A percentile compares a stretch with the other conserved stretches of the same genome.
These are phyloP conservation scores for Cheilosia urbana DNA, from an alignment of 2,888 invertebrate genomes.

Conservation along the genomic window DNA sequence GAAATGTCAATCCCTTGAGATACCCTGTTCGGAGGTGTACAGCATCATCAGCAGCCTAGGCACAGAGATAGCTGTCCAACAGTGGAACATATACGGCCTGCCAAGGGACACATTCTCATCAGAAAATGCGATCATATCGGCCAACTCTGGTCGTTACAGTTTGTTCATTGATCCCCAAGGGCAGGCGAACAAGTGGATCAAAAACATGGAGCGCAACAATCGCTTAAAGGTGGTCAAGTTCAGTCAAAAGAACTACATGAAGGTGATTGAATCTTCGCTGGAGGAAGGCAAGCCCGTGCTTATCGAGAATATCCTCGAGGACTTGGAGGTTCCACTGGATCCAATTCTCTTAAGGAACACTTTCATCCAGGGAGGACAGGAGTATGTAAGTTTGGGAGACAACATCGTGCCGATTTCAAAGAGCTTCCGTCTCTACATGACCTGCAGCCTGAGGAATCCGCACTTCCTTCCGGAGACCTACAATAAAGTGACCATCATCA, in stretches of 20 bases:
- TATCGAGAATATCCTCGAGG: conserved; percentile 93
- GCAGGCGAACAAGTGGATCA: conserved; percentile 96
- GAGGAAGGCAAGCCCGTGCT: conserved; percentile 90
- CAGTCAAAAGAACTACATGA: conserved; percentile 83
- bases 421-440: conserved; percentile 93
- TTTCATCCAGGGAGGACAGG: conserved; percentile 90
- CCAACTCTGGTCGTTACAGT: conserved; percentile 93
- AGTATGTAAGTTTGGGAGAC: conserved; percentile 93
- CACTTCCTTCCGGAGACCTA: conserved; percentile 94
- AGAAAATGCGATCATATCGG: conserved; percentile 94
- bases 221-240: conserved; percentile 82
- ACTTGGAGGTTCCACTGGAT: conserved; percentile 93
- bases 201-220: conserved; percentile 89
- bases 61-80: conserved; percentile 89
- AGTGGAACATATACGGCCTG: conserved; percentile 93
- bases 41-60: conserved; percentile 91
- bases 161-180: conserved; percentile 96
- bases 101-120: conserved; percentile 94
- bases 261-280: conserved; percentile 87
- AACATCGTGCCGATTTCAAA: conserved; percentile 91
- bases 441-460: conserved; percentile 94
- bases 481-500: conserved; percentile 93
- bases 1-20: conserved; percentile 87
- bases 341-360: conserved; percentile 91
- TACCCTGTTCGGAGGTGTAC: conserved; percentile 91